Base-by-base conservation (phyloP, 1,140 invertebrate species). In the Nixonia krombeini region DNA sequence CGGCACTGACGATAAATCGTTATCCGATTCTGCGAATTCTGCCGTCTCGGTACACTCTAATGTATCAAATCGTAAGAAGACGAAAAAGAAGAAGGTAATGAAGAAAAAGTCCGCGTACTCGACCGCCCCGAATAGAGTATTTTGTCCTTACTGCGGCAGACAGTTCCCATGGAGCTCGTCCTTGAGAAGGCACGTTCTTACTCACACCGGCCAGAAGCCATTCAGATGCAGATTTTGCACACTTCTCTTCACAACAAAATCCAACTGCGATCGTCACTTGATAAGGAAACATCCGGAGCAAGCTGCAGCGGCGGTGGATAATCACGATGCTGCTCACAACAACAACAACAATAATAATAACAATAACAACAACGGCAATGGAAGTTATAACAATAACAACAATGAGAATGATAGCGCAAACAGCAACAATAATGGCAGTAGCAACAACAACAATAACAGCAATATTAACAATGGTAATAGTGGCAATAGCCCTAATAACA, bases 101-200 rank as follows among this genome's bases (percentile, higher is more conserved):
- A 85, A 72, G 33, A 78, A 75, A 45, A 83, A 78, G 29, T 97
- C 95, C n/a, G 96, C 96, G 0, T 98, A 98, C 78, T 96, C 95
- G 18, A 89, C 96, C 73, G 96, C 96, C 0, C 96, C 96, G 0
- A 96, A 98, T 77, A 89, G 96, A 31, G 94, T 95, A 0, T 90
- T 91, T 6, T 99, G 97, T 78, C 94, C 94, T 0, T 96, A 94
- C 73, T 99, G 97, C 80, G 88, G 91, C 38, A 88, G 96, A 16
- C 94, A 94, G 73, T 99, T 99, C 78, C 96, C 96, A 0, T 99
- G 97, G 97, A 93, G 93, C 2, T 97, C 95, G 8, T 98, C 96
- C 0, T 86, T 99, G 7, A 89, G 95, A 1, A 88, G 96, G 1
- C 96, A 98, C 80, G 93, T 98, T 16, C 87, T 96, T 0, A 97